These are phyloP conservation scores for Carassius gibelio DNA, from an alignment of 2,113 vertebrate genomes.

Conservation along the genomic window DNA sequence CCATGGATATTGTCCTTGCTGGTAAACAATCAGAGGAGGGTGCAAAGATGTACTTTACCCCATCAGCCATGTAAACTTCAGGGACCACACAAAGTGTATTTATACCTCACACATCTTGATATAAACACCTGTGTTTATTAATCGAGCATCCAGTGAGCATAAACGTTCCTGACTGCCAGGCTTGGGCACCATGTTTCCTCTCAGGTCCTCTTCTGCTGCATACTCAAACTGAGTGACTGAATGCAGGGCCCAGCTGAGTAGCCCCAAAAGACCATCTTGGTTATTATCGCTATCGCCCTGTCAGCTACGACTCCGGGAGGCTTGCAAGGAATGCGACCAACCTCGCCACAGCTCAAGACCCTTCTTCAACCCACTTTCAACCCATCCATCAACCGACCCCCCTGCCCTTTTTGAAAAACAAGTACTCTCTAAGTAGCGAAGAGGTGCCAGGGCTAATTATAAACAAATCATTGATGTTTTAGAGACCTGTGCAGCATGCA, in stretches of 20 bases:
- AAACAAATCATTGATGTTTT: slow-evolving; percentile 79
- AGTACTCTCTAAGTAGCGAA: slow-evolving; percentile 77
- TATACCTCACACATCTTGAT: slow-evolving; percentile 67
- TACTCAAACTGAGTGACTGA: slow-evolving; percentile 75
- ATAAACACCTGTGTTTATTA: slow-evolving; percentile 71
- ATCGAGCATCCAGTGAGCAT: slow-evolving; percentile 64
- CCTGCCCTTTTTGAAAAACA: slow-evolving; percentile 75
- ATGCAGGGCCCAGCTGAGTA: slow-evolving; percentile 67
- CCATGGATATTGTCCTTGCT: slow-evolving; percentile 56
- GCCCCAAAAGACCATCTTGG: slow-evolving; percentile 67
- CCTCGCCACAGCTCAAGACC: slow-evolving; percentile 59
- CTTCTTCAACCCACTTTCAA: slow-evolving; percentile 25
- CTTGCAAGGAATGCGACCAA: slow-evolving; percentile 73
- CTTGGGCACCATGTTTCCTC: slow-evolving; percentile 32
- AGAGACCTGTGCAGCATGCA: slow-evolving; percentile 60
- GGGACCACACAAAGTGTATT: slow-evolving; percentile 80
- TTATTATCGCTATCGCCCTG: slow-evolving; percentile 75
- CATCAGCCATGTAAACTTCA: slow-evolving; percentile 57
- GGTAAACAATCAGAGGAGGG: slow-evolving; percentile 54
- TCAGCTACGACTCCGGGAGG: slow-evolving; percentile 72
- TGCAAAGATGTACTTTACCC: slow-evolving; percentile 47
- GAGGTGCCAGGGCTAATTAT: slow-evolving; percentile 82
- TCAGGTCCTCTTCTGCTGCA: slow-evolving; percentile 28
- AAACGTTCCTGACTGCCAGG: slow-evolving; percentile 49
- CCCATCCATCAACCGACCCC: slow-evolving; percentile 49